phyloP scores from a whole-genome alignment of 2,113 vertebrate species.

The Phrynosoma blainvillii region DNA sequence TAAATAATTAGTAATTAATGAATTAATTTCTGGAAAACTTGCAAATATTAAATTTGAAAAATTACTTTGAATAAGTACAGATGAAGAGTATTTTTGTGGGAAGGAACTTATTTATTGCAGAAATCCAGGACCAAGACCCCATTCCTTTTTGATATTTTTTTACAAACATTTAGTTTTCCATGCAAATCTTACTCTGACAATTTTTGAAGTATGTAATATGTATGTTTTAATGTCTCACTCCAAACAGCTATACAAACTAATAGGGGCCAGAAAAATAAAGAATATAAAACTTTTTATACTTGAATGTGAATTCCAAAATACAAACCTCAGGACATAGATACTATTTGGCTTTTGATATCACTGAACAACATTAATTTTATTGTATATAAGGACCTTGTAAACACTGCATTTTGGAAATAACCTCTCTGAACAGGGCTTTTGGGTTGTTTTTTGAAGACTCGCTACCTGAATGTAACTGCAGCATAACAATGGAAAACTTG shows the following conservation, averaged over 20 bases:
- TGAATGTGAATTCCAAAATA: not conserved
- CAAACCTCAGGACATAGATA: slow-evolving; percentile 55
- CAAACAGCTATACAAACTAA: slow-evolving; percentile 38
- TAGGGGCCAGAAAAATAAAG: slow-evolving; percentile 27
- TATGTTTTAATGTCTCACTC: slow-evolving; percentile 48
- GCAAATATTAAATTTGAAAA: slow-evolving; percentile 35
- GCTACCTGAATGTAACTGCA: not conserved
- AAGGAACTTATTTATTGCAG: slow-evolving; percentile 34
- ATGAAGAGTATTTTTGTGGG: slow-evolving; percentile 47
- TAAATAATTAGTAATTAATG: not conserved
- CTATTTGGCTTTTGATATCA: slow-evolving; percentile 23
- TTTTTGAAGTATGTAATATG: slow-evolving; percentile 43
- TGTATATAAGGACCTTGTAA: slow-evolving; percentile 1
- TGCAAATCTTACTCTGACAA: slow-evolving; percentile 39
- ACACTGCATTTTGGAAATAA: not conserved
- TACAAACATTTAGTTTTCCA: slow-evolving; percentile 27
- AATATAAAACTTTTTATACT: not conserved
- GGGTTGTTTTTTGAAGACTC: not conserved
- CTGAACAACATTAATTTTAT: slow-evolving; percentile 23
- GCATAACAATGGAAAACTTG: not conserved
- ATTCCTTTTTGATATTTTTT: not conserved
- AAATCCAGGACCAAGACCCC: slow-evolving; percentile 26
- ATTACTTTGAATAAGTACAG: slow-evolving; percentile 64
- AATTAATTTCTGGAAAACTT: slow-evolving; percentile 14
- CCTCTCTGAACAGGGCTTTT: slow-evolving; percentile 8